Conservation (phyloP, 2,113 vertebrate genomes). For the Cettia cetti region DNA sequence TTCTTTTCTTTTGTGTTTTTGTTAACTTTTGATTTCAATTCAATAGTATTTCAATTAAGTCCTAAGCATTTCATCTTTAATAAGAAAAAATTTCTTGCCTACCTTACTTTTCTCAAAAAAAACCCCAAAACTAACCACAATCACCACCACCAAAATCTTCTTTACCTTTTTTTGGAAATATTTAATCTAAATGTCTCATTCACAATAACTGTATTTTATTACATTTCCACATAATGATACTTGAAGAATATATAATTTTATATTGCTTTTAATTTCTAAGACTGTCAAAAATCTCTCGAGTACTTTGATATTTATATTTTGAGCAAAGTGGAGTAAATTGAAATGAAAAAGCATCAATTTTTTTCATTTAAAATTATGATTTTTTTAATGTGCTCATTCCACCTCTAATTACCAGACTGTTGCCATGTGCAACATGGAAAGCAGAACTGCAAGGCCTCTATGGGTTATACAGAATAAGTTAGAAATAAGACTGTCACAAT, state of each 20-base stretch:
- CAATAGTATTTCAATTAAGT: not conserved
- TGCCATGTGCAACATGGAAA: not conserved
- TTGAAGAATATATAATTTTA: not conserved
- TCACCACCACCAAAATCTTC: not conserved
- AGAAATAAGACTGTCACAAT: not conserved
- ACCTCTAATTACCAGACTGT: not conserved
- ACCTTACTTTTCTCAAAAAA: not conserved
- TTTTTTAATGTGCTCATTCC: not conserved
- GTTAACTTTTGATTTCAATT: not conserved
- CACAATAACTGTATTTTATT: not conserved
- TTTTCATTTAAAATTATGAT: not conserved
- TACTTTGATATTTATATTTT: not conserved
- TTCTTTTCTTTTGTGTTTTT: not conserved
- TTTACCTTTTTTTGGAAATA: not conserved
- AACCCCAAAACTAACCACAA: not conserved
- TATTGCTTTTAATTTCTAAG: not conserved
- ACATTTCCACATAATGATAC: not conserved
- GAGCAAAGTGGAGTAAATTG: not conserved
- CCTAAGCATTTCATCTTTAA: not conserved
- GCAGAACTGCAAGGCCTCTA: not conserved
- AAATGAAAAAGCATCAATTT: not conserved
- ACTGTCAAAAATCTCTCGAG: not conserved
- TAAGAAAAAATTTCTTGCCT: not conserved
- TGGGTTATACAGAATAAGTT: not conserved
- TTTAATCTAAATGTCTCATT: not conserved